These are phyloP conservation scores for Ethmia dodecea DNA, from an alignment of 2,888 invertebrate species.

Conservation along the genomic window DNA sequence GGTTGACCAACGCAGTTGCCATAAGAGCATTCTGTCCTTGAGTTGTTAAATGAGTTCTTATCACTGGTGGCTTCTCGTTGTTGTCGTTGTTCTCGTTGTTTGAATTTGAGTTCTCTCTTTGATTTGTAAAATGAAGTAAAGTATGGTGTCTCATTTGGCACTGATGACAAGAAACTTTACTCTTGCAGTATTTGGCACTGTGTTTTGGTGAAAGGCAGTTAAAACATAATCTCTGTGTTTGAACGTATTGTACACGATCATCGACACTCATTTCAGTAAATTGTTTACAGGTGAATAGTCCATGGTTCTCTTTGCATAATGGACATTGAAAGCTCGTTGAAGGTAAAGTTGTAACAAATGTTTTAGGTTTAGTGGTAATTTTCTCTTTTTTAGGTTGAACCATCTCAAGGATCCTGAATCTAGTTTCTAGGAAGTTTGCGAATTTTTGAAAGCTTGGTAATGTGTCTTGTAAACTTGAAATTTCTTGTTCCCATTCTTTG, in stretches of 20 bases:
- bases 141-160: conserved; percentile 19
- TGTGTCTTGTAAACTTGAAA: conserved; percentile 3
- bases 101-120: neutral
- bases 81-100: neutral
- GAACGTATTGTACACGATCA: neutral
- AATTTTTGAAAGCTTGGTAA: conserved; percentile 13
- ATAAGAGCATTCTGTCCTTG: neutral
- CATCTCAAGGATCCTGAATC: conserved; percentile 18
- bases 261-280: neutral
- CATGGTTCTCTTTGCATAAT: neutral
- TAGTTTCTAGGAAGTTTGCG: conserved; percentile 11
- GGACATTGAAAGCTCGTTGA: neutral
- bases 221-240: neutral
- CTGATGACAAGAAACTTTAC: conserved; percentile 13
- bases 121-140: conserved; percentile 8
- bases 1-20: neutral
- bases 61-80: neutral
- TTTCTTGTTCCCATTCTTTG: conserved; percentile 19
- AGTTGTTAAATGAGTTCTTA: neutral
- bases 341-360: too few species aligned
- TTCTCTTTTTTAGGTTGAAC: conserved; percentile 4
- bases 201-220: neutral
- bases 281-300: neutral
- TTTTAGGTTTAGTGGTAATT: neutral
- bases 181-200: conserved; percentile 3